Percentiles rank a stretch among this genome's conserved stretches.
phyloP scores from a whole-genome alignment of 2,888 invertebrate species.

The Trichacis sp. region DNA sequence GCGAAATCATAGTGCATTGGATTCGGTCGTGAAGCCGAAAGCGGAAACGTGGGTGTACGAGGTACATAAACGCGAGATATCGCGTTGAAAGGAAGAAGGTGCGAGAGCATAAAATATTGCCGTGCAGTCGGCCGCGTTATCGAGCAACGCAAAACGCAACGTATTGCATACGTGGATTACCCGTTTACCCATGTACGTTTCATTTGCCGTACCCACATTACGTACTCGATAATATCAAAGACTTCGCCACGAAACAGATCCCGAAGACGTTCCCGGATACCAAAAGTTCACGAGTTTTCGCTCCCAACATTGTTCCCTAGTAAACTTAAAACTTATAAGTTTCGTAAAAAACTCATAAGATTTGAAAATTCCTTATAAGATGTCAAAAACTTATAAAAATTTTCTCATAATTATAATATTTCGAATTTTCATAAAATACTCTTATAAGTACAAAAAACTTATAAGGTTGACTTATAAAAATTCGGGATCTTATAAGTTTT shows the following conservation, averaged over 20 bases:
- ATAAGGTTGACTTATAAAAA: too few species aligned
- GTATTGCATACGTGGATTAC: conserved; percentile 48
- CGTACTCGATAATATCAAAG: conserved; percentile 3
- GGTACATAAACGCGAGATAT: conserved; percentile 51
- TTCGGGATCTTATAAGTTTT: too few species aligned
- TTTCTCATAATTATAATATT: too few species aligned
- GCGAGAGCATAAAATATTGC: conserved; percentile 64
- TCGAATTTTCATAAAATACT: too few species aligned
- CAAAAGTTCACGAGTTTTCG: neutral
- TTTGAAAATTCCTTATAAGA: too few species aligned
- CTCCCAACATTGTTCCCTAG: too few species aligned
- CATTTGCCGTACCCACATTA: conserved; percentile 1
- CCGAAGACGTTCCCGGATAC: conserved; percentile 4
- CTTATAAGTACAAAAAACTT: too few species aligned
- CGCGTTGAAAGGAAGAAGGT: conserved; percentile 56
- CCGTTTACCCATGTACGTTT: conserved; percentile 21
- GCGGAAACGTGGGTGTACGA: conserved; percentile 23
- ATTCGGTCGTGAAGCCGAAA: conserved; percentile 14
- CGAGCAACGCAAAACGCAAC: conserved; percentile 65
- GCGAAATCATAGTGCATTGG: neutral
- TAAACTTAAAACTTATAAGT: too few species aligned
- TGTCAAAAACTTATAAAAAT: too few species aligned
- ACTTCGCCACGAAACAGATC: too few species aligned
- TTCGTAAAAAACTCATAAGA: too few species aligned
- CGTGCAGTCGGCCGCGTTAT: conserved; percentile 57